These are phyloP conservation scores for Drosophila pseudotakahashii DNA, from an alignment of 2,888 invertebrate species.

Conservation along the genomic window DNA sequence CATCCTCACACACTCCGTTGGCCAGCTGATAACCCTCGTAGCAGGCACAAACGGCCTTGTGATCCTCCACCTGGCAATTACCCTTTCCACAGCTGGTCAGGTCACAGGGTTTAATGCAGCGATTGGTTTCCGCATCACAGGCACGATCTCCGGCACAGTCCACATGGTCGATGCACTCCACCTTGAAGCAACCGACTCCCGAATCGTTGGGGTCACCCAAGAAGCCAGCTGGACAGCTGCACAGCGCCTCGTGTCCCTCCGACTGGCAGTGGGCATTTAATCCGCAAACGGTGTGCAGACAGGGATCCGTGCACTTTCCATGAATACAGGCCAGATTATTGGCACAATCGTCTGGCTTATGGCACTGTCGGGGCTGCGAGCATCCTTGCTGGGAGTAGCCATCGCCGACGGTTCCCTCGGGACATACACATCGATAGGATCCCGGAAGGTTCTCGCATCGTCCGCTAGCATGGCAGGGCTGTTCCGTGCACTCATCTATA, in stretches of 20 bases:
- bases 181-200: slow-evolving; percentile 93
- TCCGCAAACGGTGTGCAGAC: slow-evolving; percentile 90
- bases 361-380: slow-evolving; percentile 90
- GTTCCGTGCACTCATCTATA: slow-evolving; percentile 91
- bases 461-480: slow-evolving; percentile 92
- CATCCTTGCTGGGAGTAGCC: slow-evolving; percentile 90
- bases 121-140: slow-evolving; percentile 90
- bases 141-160: slow-evolving; percentile 91
- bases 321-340: slow-evolving; percentile 90
- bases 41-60: slow-evolving; percentile 90
- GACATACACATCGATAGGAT: slow-evolving; percentile 92
- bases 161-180: slow-evolving; percentile 91
- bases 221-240: slow-evolving; percentile 92
- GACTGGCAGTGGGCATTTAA: slow-evolving; percentile 91
- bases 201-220: slow-evolving; percentile 92
- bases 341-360: slow-evolving; percentile 89
- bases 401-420: slow-evolving; percentile 91
- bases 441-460: slow-evolving; percentile 92
- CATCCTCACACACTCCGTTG: slow-evolving; percentile 90
- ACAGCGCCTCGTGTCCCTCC: slow-evolving; percentile 89
- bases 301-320: slow-evolving; percentile 93
- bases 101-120: slow-evolving; percentile 93
- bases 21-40: slow-evolving; percentile 89
- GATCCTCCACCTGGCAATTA: slow-evolving; percentile 89
- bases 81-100: slow-evolving; percentile 92